phyloP scores from a whole-genome alignment of 92 coral and sea anemone species.

The Zoanthus sociatus region DNA sequence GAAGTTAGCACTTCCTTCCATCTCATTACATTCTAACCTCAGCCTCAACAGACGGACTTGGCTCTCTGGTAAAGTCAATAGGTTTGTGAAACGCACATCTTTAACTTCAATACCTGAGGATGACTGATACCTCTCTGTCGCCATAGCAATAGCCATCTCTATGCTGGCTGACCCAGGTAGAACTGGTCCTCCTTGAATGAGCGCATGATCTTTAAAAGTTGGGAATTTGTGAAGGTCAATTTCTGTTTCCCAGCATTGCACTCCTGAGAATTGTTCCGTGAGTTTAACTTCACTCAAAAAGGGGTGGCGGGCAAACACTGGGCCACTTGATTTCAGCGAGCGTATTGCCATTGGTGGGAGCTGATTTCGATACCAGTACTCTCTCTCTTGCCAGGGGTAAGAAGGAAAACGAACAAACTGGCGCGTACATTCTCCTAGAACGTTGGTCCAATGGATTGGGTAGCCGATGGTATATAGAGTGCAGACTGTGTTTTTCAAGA shows the following conservation, averaged over 20 bases:
- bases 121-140: conserved; percentile 58
- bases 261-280: conserved; percentile 79
- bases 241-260: conserved; percentile 87
- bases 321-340: conserved; percentile 23
- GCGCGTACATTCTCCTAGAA: conserved; percentile 62
- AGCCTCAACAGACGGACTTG: conserved; percentile 72
- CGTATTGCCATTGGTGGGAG: conserved; percentile 59
- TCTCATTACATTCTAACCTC: conserved; percentile 51
- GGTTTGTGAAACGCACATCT: conserved; percentile 74
- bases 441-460: conserved; percentile 71
- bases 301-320: conserved; percentile 59
- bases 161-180: conserved; percentile 89
- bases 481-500: conserved; percentile 80
- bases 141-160: conserved; percentile 94
- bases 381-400: conserved; percentile 86
- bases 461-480: conserved; percentile 71
- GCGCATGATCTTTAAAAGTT: conserved; percentile 80
- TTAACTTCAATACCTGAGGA: conserved; percentile 55
- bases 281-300: conserved; percentile 58
- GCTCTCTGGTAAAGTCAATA: conserved; percentile 79
- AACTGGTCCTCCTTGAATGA: conserved; percentile 77
- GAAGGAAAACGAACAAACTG: conserved; percentile 75
- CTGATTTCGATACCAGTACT: conserved; percentile 74
- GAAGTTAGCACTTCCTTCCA: conserved; percentile 45
- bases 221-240: conserved; percentile 78